Percentiles rank a stretch among this genome's conserved stretches.
Conservation (phyloP, 2,888 invertebrate species). For the Corbicula japonica region DNA sequence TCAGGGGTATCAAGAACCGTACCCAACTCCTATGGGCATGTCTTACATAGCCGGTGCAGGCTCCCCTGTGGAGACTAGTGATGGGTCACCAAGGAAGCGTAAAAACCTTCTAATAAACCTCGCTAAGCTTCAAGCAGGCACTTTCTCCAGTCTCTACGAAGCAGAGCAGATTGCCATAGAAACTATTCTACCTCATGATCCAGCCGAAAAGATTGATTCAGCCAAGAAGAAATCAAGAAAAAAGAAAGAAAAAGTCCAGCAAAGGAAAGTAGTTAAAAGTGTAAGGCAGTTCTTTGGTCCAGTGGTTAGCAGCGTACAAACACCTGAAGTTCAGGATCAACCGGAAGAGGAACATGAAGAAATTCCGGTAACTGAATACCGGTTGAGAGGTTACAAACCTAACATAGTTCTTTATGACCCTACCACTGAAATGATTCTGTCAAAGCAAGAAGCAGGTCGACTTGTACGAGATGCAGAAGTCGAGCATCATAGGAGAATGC, state of each 20-base stretch:
- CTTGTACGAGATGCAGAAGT: conserved; percentile 82
- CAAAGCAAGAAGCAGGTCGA: conserved; percentile 80
- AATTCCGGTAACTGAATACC: conserved; percentile 76
- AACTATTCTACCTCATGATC: conserved; percentile 71
- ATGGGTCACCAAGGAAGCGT: conserved; percentile 64
- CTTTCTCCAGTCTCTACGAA: conserved; percentile 78
- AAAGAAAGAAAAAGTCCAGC: conserved; percentile 65
- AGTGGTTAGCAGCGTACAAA: conserved; percentile 70
- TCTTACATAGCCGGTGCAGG: conserved; percentile 51
- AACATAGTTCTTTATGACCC: conserved; percentile 79
- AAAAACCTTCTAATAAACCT: conserved; percentile 81
- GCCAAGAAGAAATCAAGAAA: conserved; percentile 60
- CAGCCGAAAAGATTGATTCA: conserved; percentile 58
- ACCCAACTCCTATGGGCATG: conserved; percentile 67
- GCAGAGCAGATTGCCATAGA: conserved; percentile 76
- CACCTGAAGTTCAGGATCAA: conserved; percentile 61
- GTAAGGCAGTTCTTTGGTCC: conserved; percentile 85
- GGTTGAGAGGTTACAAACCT: conserved; percentile 79
- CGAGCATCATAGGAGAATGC: conserved; percentile 74
- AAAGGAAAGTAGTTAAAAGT: conserved; percentile 73
- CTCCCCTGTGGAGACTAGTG: conserved; percentile 57
- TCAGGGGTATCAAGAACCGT: conserved; percentile 66
- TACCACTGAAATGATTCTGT: conserved; percentile 82
- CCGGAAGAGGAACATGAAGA: conserved; percentile 71
- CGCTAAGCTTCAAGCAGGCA: conserved; percentile 79